Percentiles rank a stretch among this genome's conserved stretches.
Conservation (phyloP, 2,888 invertebrate genomes). For the Dicyrtoma fusca region DNA sequence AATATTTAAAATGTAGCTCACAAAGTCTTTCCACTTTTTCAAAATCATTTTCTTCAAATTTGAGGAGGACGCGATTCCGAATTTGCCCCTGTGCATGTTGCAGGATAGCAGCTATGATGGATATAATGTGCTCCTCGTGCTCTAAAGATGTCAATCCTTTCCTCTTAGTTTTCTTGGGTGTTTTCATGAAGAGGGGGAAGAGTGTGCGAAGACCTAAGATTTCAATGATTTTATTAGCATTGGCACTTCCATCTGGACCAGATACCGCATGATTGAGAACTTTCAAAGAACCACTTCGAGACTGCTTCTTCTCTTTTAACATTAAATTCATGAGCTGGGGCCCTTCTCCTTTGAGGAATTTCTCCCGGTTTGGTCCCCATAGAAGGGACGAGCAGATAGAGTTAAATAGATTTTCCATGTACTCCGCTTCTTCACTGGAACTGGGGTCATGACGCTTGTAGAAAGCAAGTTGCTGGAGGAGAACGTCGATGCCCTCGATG, state of each 20-base stretch:
- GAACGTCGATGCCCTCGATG: conserved; percentile 91
- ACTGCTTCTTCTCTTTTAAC: conserved; percentile 95
- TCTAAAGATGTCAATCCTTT: conserved; percentile 81
- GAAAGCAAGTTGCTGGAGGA: conserved; percentile 91
- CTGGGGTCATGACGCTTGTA: conserved; percentile 94
- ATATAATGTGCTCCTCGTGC: conserved; percentile 93
- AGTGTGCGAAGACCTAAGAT: conserved; percentile 94
- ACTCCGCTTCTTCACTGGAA: conserved; percentile 91
- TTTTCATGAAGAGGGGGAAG: conserved; percentile 99
- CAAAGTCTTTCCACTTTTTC: conserved; percentile 96
- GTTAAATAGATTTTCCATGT: conserved; percentile 99
- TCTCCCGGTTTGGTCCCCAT: conserved; percentile 82
- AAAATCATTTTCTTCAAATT: conserved; percentile 97
- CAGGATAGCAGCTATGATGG: conserved; percentile 90
- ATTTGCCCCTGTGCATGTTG: conserved; percentile 86
- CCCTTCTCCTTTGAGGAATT: conserved; percentile 95
- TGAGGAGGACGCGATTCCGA: conserved; percentile 84
- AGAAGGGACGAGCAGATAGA: conserved; percentile 91
- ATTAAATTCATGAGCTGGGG: conserved; percentile 99
- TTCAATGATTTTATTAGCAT: conserved; percentile 97
- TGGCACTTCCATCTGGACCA: conserved; percentile 89
- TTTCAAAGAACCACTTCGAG: conserved; percentile 93
- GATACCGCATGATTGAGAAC: conserved; percentile 97
- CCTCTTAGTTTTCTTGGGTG: conserved; percentile 82
- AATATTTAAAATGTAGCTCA: conserved; percentile 95